phyloP scores from a whole-genome alignment of 1,140 invertebrate genomes.

The Orussus abietinus region DNA sequence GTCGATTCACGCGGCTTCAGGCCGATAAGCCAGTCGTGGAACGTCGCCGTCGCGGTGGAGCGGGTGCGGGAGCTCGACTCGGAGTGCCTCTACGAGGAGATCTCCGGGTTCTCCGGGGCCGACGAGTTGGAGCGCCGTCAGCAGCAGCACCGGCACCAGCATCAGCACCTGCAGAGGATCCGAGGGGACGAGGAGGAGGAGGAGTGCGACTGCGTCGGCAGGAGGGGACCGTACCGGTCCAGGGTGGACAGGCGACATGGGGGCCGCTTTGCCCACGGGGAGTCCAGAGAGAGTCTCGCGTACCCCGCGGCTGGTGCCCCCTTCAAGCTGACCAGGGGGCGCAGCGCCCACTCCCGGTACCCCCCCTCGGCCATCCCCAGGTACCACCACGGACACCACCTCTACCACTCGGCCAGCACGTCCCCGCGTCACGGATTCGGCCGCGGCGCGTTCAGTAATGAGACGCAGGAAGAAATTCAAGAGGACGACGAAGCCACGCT shows the following conservation, averaged over 20 bases:
- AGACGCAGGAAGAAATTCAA: constrained; percentile 60
- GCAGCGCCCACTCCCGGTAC: constrained; percentile 40
- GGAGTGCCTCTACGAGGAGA: constrained; percentile 52
- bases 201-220: constrained; percentile 11
- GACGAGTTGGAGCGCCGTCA: constrained; percentile 29
- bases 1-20: constrained; percentile 51
- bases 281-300: no score
- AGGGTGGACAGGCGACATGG: constrained; percentile 49
- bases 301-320: no score
- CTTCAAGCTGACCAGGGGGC: constrained; percentile 53
- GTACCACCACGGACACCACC: constrained; percentile 34
- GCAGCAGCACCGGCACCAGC: constrained; percentile 19
- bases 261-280: constrained; percentile 39
- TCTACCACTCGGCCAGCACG: constrained; percentile 33
- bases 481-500: constrained; percentile 81
- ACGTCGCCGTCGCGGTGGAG: constrained; percentile 24
- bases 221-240: constrained; percentile 19
- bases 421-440: constrained; percentile 37
- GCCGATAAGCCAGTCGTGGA: constrained; percentile 52
- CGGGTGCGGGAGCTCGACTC: constrained; percentile 46
- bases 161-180: constrained; percentile 13
- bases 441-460: constrained; percentile 53
- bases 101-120: constrained; percentile 41
- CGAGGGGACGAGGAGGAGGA: neutral
- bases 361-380: constrained; percentile 39